Percentiles rank a stretch among this genome's conserved stretches.
Conservation (phyloP, 2,888 invertebrate genomes). For the Palloptera scutellata region DNA sequence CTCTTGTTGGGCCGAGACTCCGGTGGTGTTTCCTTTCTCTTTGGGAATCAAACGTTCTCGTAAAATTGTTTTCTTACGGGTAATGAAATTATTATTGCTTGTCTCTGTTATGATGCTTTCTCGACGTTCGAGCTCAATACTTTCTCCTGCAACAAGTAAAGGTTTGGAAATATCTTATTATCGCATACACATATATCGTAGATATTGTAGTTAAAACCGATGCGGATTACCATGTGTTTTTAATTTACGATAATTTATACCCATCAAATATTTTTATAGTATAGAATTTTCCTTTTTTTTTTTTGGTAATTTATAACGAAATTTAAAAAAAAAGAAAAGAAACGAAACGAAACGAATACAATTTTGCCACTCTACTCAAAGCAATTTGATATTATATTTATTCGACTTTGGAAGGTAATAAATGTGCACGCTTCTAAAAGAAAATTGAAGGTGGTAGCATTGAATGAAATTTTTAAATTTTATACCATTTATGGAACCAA, state of each 20-base stretch:
- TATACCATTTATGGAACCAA: no score
- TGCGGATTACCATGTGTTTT: conserved; percentile 36
- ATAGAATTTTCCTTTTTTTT: conserved; percentile 24
- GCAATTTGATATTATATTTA: no score
- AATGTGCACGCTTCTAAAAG: no score
- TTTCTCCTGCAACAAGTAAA: conserved; percentile 34
- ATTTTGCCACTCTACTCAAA: no score
- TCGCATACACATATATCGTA: not conserved
- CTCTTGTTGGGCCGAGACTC: not conserved
- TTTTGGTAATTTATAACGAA: conserved; percentile 26
- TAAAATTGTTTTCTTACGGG: conserved; percentile 29
- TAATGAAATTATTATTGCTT: conserved; percentile 30
- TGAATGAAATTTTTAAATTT: no score
- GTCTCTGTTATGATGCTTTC: conserved; percentile 38
- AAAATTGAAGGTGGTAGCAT: no score
- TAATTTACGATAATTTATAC: conserved; percentile 36
- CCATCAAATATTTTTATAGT: conserved; percentile 32
- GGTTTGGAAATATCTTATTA: not conserved
- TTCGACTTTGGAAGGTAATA: no score
- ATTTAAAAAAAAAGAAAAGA: conserved; percentile 20
- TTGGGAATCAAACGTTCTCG: conserved; percentile 29
- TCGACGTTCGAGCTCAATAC: conserved; percentile 37
- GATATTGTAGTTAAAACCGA: not conserved
- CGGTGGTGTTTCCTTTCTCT: conserved; percentile 5
- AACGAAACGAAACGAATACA: no score